These are phyloP conservation scores for Sycophila texana DNA, from an alignment of 2,888 invertebrate genomes.

Conservation along the genomic window DNA sequence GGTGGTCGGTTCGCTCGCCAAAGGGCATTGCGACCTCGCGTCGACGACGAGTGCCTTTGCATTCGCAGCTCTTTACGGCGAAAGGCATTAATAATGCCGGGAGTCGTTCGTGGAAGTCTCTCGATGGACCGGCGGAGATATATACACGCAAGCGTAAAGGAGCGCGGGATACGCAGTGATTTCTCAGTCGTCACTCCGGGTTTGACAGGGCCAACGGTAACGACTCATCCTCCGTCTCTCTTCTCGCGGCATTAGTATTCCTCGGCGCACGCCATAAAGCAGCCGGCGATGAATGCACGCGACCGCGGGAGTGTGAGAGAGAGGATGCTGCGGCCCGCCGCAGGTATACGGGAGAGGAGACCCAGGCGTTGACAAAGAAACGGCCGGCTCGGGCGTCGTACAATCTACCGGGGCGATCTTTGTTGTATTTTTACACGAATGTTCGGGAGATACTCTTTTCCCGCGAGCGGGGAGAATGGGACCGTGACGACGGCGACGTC, in stretches of 20 bases:
- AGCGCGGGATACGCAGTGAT: conserved; percentile 16
- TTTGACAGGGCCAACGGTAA: conserved; percentile 29
- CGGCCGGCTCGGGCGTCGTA: not conserved
- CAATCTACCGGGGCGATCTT: conserved; percentile 49
- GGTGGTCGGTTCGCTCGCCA: no score
- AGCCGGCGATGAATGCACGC: not conserved
- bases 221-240: conserved; percentile 40
- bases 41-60: no score
- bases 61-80: no score
- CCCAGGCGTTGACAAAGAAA: conserved; percentile 46
- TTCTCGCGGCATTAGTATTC: not conserved
- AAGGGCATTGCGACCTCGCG: not conserved
- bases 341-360: not conserved
- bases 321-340: conserved; percentile 26
- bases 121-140: not conserved
- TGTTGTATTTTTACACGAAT: conserved; percentile 20
- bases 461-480: not conserved
- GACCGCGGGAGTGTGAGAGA: conserved; percentile 12
- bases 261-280: not conserved
- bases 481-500: not conserved
- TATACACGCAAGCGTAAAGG: not conserved
- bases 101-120: not conserved
- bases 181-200: conserved; percentile 45
- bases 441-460: not conserved
- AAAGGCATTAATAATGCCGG: not conserved